phyloP scores from a whole-genome alignment of 1,140 invertebrate genomes.

The Pseudomyrmex cubaensis region DNA sequence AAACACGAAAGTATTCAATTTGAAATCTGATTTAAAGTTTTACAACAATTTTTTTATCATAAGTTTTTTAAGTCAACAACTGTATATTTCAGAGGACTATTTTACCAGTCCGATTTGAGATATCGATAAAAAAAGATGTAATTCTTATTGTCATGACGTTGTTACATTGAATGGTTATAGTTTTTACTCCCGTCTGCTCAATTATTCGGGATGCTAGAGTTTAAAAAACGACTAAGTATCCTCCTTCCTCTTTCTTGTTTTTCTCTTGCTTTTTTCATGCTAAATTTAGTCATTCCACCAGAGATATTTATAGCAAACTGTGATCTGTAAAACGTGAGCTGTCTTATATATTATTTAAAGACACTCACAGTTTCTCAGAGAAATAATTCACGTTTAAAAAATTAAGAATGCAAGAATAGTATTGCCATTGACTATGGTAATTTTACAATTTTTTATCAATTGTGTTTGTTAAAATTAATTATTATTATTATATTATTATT shows the following conservation, averaged over 20 bases:
- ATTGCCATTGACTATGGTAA: constrained; percentile 68
- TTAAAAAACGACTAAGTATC: constrained; percentile 10
- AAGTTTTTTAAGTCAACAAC: neutral
- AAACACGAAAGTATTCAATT: neutral
- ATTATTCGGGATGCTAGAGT: constrained; percentile 32
- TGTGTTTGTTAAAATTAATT: constrained; percentile 74
- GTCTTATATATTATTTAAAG: neutral
- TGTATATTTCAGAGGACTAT: constrained; percentile 5
- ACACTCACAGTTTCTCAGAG: constrained; percentile 37
- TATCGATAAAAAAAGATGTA: neutral
- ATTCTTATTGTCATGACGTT: constrained; percentile 28
- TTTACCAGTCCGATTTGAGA: constrained; percentile 23
- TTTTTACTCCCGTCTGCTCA: constrained; percentile 68
- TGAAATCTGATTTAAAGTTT: neutral
- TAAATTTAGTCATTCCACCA: constrained; percentile 67
- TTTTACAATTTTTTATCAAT: constrained; percentile 71
- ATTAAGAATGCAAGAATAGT: constrained; percentile 55
- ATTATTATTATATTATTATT: constrained; percentile 65
- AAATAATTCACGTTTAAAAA: constrained; percentile 47
- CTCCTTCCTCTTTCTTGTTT: constrained; percentile 35
- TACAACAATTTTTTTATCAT: no score
- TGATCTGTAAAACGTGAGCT: constrained; percentile 18
- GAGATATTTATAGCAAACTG: constrained; percentile 48
- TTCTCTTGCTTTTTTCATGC: constrained; percentile 10
- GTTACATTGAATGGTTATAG: constrained; percentile 47